phyloP scores from a whole-genome alignment of 2,113 vertebrate genomes.

The Pleuronectes platessa region DNA sequence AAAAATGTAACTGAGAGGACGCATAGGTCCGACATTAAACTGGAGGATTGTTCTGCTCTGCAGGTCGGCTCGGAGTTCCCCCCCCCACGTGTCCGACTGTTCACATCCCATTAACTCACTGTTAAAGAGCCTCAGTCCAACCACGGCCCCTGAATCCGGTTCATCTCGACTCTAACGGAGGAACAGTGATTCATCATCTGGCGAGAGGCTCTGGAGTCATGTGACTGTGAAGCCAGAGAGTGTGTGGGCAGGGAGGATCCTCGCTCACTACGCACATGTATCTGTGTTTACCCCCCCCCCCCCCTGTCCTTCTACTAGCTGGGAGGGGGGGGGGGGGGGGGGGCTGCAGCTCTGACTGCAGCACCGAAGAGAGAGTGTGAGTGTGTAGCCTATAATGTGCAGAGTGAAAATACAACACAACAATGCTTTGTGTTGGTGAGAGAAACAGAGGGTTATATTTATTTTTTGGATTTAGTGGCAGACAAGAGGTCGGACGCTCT shows the following conservation, averaged over 20 bases:
- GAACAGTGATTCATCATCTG: conserved; percentile 1
- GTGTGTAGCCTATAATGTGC: conserved; percentile 11
- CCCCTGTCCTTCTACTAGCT: conserved; percentile 24
- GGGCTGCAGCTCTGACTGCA: background rate
- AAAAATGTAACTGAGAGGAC: background rate
- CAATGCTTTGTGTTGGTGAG: conserved; percentile 11
- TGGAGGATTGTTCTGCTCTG: conserved; percentile 24
- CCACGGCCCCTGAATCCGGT: conserved; percentile 7
- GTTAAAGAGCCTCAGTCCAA: conserved; percentile 35
- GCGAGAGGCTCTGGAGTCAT: conserved; percentile 7
- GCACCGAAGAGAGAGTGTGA: conserved; percentile 7
- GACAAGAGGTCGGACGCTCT: conserved; percentile 33
- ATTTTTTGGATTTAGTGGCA: conserved; percentile 31
- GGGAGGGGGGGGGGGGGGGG: conserved; percentile 35
- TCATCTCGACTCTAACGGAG: conserved; percentile 5
- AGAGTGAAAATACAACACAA: conserved; percentile 12
- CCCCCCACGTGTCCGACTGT: conserved; percentile 28
- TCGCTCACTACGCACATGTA: conserved; percentile 29
- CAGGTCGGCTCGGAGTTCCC: conserved; percentile 38
- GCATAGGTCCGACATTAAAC: conserved; percentile 1
- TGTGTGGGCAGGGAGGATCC: background rate
- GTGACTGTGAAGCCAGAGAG: conserved; percentile 24
- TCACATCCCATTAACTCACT: conserved; percentile 41
- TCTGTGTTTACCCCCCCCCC: conserved; percentile 32
- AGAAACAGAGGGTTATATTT: background rate